A percentile compares a stretch with the other conserved stretches of the same genome.
Conservation (phyloP, 2,888 invertebrate species). For the Yponomeuta evonymella region DNA sequence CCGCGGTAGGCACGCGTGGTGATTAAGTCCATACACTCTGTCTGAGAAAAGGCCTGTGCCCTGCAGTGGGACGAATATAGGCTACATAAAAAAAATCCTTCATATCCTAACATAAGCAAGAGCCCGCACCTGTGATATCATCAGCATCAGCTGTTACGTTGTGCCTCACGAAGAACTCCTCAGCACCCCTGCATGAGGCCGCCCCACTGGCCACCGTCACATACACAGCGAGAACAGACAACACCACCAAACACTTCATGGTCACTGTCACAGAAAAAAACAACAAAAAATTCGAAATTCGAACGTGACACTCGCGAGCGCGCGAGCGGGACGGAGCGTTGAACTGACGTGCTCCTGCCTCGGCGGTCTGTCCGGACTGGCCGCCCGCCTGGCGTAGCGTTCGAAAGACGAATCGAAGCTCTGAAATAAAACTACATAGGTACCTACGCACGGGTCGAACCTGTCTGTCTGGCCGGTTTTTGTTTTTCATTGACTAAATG, state of each 20-base stretch:
- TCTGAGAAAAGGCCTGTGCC: too few relatives aligned
- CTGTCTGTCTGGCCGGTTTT: slow-evolving; percentile 7
- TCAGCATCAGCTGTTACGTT: slow-evolving; percentile 69
- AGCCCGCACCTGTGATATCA: slow-evolving; percentile 60
- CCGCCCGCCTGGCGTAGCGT: slow-evolving; percentile 23
- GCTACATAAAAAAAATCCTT: not conserved
- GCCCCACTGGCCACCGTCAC: slow-evolving; percentile 42
- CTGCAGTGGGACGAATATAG: too few relatives aligned
- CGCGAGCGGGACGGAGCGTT: slow-evolving; percentile 43
- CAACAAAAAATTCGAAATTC: slow-evolving; percentile 39
- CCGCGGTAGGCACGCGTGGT: too few relatives aligned
- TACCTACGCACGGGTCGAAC: not conserved
- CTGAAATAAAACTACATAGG: slow-evolving; percentile 14
- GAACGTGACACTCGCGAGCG: slow-evolving; percentile 57
- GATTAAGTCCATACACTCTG: too few relatives aligned
- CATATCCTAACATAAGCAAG: slow-evolving; percentile 9
- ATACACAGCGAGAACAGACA: slow-evolving; percentile 45
- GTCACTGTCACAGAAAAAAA: slow-evolving; percentile 42
- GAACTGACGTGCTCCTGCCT: slow-evolving; percentile 58
- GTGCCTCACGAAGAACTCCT: slow-evolving; percentile 61
- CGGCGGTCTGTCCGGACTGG: slow-evolving; percentile 64
- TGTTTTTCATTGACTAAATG: slow-evolving; percentile 10
- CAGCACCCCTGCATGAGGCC: slow-evolving; percentile 48
- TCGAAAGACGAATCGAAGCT: slow-evolving; percentile 17
- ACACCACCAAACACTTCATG: slow-evolving; percentile 64